Conservation (phyloP, 2,888 invertebrate genomes). For the Reticulitermes lucifugus region DNA sequence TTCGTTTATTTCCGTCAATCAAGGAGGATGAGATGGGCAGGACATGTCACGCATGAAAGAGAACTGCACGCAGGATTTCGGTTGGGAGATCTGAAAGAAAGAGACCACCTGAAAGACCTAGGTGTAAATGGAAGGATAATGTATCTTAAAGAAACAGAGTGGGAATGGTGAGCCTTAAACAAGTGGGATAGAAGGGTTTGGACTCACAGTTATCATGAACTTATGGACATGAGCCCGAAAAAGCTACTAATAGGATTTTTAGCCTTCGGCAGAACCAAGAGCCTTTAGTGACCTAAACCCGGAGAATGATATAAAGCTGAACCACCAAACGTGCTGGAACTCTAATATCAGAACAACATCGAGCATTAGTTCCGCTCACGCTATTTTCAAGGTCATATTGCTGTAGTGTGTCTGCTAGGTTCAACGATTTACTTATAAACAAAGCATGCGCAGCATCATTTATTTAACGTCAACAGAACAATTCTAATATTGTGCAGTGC, state of each 20-base stretch:
- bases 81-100: too few relatives aligned
- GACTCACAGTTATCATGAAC: too few relatives aligned
- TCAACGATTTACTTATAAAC: constrained; percentile 2
- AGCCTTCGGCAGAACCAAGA: neutral
- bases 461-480: neutral
- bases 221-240: neutral
- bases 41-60: too few relatives aligned
- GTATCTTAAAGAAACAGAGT: too few relatives aligned
- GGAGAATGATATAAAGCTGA: neutral
- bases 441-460: neutral
- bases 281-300: neutral
- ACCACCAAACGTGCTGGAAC: neutral
- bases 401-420: neutral
- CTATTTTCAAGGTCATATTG: neutral
- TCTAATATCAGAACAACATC: neutral
- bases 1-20: too few relatives aligned
- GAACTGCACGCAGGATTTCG: too few relatives aligned
- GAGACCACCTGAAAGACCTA: too few relatives aligned
- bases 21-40: too few relatives aligned
- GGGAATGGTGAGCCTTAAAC: too few relatives aligned
- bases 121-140: too few relatives aligned
- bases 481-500: neutral
- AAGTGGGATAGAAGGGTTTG: too few relatives aligned
- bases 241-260: neutral
- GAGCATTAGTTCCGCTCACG: neutral